Evolutionary conservation across 2,113 vertebrate genomes (phyloP).

Genomic region (Cheirogaleus medius): DNA sequence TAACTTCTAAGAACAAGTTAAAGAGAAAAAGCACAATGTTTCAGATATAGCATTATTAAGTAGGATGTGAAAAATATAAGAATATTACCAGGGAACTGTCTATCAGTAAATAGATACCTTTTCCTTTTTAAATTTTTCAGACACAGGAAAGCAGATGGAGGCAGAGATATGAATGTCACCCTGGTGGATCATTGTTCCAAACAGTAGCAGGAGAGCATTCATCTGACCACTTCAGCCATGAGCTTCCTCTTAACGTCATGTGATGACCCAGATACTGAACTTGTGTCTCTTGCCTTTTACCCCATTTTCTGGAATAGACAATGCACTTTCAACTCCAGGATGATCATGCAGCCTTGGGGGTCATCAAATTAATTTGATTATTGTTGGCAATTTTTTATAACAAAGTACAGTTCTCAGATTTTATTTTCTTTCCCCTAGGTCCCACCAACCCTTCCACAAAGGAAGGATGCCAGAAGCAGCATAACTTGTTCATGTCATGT

Average conservation of each 20-base stretch:
- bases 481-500: slow-evolving; percentile 2
- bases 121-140: slow-evolving; percentile 39
- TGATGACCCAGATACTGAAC: slow-evolving; percentile 36
- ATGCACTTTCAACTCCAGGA: not conserved
- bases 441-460: not conserved
- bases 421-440: not conserved
- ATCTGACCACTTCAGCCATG: not conserved
- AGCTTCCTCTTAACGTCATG: not conserved
- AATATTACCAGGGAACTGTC: not conserved
- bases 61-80: slow-evolving; percentile 25
- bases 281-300: not conserved
- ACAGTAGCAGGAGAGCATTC: not conserved
- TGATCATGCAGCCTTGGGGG: not conserved
- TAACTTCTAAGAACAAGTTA: not conserved
- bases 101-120: not conserved
- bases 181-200: not conserved
- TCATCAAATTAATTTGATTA: not conserved
- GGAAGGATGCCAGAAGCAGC: not conserved
- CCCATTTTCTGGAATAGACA: slow-evolving; percentile 2
- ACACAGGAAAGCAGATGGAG: slow-evolving; percentile 51
- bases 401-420: slow-evolving; percentile 16
- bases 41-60: not conserved
- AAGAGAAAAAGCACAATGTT: not conserved
- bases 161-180: slow-evolving; percentile 6
- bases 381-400: slow-evolving; percentile 25